Evolutionary conservation across 2,797 vertebrate species (phyloP), one percentile per base, ranked within the genome.

Genomic region (Orientallactaga sibirica): DNA sequence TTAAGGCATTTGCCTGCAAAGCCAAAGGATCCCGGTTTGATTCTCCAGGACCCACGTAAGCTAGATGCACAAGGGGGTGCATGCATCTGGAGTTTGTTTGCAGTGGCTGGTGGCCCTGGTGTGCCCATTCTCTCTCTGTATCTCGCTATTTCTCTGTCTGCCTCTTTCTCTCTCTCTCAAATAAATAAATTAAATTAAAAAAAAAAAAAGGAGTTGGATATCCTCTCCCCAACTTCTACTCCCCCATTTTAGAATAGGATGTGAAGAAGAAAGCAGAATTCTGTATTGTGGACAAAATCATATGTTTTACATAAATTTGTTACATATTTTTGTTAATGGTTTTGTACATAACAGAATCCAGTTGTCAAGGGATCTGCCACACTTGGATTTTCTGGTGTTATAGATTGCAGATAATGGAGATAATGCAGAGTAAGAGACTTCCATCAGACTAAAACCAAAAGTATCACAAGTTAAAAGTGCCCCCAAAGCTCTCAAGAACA

Each of bases 261-360:
- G 22, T 86, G 88, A 91, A 41, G 77, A 88, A 76, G 77, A 95
- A 68, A 95, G 82, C 41, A 58, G 78, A 64, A 85, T 95, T 95
- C 87, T 97, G 94, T 96, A 84, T 83, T 93, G 90, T 94, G 86
- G 94, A 88, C 86, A 95, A 96, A 95, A 90, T 78, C 61, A 88
- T 93, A 96, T 77, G 74, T 96, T 96, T 98, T 94, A 87, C 95
- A 86, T 80, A 27, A 84, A 94, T 96, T 95, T 97, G 91, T 97
- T 97, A 66, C 52, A 93, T 99, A 98, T 95, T 98, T 99, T 97
- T 98, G 98, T 95, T 98, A 43, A 94, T 95, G 91, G 89, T 94
- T 97, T 92, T 97, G 95, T 97, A 95, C 96, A 97, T 98, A 97
- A 97, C 95, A 96, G 3, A 93, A 95, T 91, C 83, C 81, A 75